Evolutionary conservation across 1,140 invertebrate species (phyloP).

Genomic region (Zaprionus camerounensis): DNA sequence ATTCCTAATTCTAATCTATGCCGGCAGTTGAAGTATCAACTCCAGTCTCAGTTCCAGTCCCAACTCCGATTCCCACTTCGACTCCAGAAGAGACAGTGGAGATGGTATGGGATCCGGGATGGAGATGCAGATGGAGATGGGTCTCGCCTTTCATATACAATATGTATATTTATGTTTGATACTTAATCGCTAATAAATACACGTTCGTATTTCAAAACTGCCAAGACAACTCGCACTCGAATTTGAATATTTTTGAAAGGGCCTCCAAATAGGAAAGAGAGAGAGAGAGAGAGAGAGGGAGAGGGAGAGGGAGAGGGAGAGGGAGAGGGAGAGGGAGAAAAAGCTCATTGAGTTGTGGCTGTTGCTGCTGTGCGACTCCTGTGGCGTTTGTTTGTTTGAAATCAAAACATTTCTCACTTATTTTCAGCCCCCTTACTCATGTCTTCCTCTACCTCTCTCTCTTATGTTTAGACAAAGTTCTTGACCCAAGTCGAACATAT

Average conservation of each 20-base stretch:
- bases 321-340: not conserved
- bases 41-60: not conserved
- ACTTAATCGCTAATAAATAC: constrained; percentile 80
- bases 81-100: not conserved
- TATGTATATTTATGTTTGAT: constrained; percentile 51
- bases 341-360: constrained; percentile 18
- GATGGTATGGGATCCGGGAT: not conserved
- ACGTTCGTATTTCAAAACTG: constrained; percentile 77
- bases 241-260: constrained; percentile 79
- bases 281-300: not conserved
- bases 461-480: not conserved
- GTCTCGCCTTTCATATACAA: not conserved
- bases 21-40: constrained; percentile 37
- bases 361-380: constrained; percentile 58
- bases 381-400: constrained; percentile 76
- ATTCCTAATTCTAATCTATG: constrained; percentile 67
- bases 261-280: not conserved
- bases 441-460: not conserved
- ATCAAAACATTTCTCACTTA: constrained; percentile 76
- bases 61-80: constrained; percentile 2
- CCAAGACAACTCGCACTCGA: constrained; percentile 14
- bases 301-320: too few species aligned
- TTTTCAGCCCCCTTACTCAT: not conserved
- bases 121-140: not conserved
- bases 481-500: constrained; percentile 16